A percentile compares a stretch with the other conserved stretches of the same genome.
Evolutionary conservation across 2,888 invertebrate genomes (phyloP).

Genomic region (Dicranocentrus wangi): DNA sequence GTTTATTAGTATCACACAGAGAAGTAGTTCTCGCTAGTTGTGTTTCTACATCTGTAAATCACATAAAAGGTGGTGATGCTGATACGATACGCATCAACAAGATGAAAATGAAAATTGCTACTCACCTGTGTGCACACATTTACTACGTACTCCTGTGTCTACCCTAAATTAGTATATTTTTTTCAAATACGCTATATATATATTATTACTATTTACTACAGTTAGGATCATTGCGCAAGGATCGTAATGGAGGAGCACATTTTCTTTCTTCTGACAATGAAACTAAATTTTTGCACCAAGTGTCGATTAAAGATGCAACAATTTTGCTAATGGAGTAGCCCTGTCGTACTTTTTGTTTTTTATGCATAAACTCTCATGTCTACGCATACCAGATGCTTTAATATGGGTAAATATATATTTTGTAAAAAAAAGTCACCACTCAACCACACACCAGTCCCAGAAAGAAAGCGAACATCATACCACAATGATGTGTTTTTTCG

Average conservation of each 20-base stretch:
- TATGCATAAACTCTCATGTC: background rate
- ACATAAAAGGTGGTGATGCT: slow-evolving; percentile 9
- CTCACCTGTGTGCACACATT: background rate
- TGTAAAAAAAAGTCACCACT: background rate
- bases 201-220: background rate
- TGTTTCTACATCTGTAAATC: background rate
- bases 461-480: background rate
- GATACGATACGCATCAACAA: slow-evolving; percentile 14
- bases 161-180: background rate
- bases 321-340: too few species aligned
- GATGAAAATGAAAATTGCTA: slow-evolving; percentile 7
- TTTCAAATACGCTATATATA: background rate
- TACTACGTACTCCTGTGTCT: background rate
- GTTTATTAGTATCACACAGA: background rate
- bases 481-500: background rate
- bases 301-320: too few species aligned
- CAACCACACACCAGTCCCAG: background rate
- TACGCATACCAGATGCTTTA: slow-evolving; percentile 14
- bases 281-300: too few species aligned
- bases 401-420: too few species aligned
- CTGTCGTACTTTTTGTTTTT: too few species aligned
- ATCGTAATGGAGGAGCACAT: background rate
- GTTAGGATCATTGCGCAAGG: background rate
- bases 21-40: background rate
- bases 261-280: too few species aligned